These are phyloP conservation scores for Erpobdella octoculata DNA, from an alignment of 2,888 invertebrate species.

Conservation along the genomic window DNA sequence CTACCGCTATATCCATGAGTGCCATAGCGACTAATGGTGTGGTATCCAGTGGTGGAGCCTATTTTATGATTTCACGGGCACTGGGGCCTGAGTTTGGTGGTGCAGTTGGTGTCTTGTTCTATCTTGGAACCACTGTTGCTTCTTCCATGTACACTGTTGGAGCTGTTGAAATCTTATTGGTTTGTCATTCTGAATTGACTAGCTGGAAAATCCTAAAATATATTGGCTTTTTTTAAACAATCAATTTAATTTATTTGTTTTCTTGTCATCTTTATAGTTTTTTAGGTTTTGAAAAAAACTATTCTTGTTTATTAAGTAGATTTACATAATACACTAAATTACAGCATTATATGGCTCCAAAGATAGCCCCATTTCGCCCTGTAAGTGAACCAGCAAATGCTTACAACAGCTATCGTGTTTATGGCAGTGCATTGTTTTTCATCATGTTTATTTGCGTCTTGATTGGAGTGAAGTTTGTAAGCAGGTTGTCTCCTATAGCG, in stretches of 20 bases:
- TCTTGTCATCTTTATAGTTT: no score
- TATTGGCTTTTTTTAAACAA: no score
- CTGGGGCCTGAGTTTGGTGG: conserved; percentile 96
- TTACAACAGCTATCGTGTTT: conserved; percentile 96
- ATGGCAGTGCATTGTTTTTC: conserved; percentile 78
- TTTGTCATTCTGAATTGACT: no score
- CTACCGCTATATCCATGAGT: conserved; percentile 84
- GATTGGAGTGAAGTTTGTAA: conserved; percentile 94
- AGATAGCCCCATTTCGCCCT: conserved; percentile 80
- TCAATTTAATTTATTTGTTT: no score
- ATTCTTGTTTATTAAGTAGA: no score
- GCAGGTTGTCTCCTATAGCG: conserved; percentile 93
- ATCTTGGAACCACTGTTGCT: conserved; percentile 92
- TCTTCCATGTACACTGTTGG: conserved; percentile 92
- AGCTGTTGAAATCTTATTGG: conserved; percentile 91
- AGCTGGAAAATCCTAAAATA: no score
- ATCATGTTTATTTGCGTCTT: conserved; percentile 86
- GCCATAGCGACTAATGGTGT: conserved; percentile 99
- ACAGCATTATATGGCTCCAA: conserved; percentile 52
- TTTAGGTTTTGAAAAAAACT: no score
- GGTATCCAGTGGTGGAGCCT: conserved; percentile 89
- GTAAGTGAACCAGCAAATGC: conserved; percentile 61
- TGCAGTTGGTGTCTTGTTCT: conserved; percentile 96
- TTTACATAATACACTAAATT: background rate
- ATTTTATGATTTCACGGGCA: conserved; percentile 96